Base-by-base conservation (phyloP, 2,888 invertebrate species). In the Mesorhabditis sp. region DNA sequence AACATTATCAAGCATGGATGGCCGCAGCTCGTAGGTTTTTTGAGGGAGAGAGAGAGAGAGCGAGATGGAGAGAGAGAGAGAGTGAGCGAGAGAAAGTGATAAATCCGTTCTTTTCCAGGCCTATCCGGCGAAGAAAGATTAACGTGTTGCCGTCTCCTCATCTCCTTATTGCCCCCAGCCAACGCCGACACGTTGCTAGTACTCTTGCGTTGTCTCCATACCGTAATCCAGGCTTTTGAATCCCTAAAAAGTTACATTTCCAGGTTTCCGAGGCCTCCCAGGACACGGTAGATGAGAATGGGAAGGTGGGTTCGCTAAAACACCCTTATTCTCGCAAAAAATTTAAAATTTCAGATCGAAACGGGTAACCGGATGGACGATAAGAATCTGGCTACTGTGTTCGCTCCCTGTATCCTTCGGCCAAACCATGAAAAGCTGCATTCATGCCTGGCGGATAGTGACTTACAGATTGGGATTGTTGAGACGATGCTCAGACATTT, bases 331-430 rank as follows among this genome's bases (percentile, higher is more conserved):
- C n/a, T 28, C 4, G 42, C 15, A 28, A 6, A 61, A 66, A 70
- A 74, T 50, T 4, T 3, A 43, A 66, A 44, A 2, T 71, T 71
- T 67, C 70, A 75, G 75, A 67, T 74, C 15, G n/a, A 2, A 65
- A 87, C 90, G 13, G 95, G 95, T 2, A 95, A 95, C 88, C 93
- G 92, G 89, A 95, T 95, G 95, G 93, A 94, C 87, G 91, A 92
- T 64, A 91, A 91, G 68, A 95, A 95, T 87, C 88, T 95, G 74
- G 95, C 95, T 0, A 95, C 94, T 0, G 83, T 95, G 61, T 93
- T 95, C 87, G 95, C 95, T 3, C 95, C 95, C 0, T 95, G 94
- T 84, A 92, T 95, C 82, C 89, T 95, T 69, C 93, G 94, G 84
- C 91, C 90, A 4, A 74, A 75, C 62, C 73, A 73, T 66, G 74